These are phyloP conservation scores for Tetramorium simillimum DNA, from an alignment of 1,140 invertebrate genomes.

Conservation along the genomic window DNA sequence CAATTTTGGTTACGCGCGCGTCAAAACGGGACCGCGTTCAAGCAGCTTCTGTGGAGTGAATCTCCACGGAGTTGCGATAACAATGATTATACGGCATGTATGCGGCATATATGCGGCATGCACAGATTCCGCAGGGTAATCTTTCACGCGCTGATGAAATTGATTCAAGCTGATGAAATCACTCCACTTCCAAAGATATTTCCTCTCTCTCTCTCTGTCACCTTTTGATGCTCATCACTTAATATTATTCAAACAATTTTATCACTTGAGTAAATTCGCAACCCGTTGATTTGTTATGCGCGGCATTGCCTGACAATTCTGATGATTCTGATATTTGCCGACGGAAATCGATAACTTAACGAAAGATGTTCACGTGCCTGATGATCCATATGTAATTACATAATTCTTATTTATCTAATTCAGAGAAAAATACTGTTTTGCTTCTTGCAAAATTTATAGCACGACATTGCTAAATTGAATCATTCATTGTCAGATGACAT, in stretches of 20 bases:
- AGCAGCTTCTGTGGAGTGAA: background rate
- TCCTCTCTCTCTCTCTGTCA: slow-evolving; percentile 18
- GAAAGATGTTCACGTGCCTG: background rate
- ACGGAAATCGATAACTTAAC: background rate
- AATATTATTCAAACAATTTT: slow-evolving; percentile 66
- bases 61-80: background rate
- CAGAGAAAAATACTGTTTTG: background rate
- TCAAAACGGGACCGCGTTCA: background rate
- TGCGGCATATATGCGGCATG: background rate
- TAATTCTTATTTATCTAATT: background rate
- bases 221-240: slow-evolving; percentile 19
- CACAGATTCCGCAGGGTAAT: background rate
- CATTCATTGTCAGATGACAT: background rate
- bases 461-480: background rate
- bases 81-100: slow-evolving; percentile 27
- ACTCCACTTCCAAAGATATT: slow-evolving; percentile 35
- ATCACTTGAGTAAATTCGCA: slow-evolving; percentile 64
- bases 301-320: background rate
- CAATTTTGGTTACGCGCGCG: background rate
- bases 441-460: background rate
- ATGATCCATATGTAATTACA: background rate
- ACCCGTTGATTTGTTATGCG: background rate
- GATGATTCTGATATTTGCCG: background rate
- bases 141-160: background rate
- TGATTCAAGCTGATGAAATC: slow-evolving; percentile 45